Conservation (phyloP, 35 echinoderm and acorn worm genomes). For the Stichopus chloronotus region DNA sequence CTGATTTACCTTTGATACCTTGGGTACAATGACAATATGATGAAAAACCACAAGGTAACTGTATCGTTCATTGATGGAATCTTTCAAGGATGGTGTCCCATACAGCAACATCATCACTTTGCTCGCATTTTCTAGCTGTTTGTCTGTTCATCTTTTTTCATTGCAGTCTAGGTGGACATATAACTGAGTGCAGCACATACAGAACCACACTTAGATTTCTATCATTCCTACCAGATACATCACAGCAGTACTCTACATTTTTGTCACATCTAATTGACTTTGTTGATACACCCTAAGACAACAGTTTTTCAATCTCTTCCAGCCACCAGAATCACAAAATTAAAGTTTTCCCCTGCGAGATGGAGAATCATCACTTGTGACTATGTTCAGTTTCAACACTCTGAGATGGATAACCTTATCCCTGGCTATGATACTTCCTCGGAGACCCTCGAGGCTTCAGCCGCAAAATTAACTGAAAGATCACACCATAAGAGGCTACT, state of each 20-base stretch:
- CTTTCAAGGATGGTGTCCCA: no score
- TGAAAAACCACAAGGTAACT: no score
- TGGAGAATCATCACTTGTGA: neutral
- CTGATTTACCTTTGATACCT: no score
- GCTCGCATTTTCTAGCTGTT: no score
- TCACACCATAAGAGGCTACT: slow-evolving; percentile 1
- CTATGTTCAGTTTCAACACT: slow-evolving; percentile 10
- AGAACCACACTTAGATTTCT: no score
- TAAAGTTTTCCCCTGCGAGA: slow-evolving; percentile 16
- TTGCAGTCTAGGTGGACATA: no score
- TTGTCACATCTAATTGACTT: slow-evolving; percentile 6
- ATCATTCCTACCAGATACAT: neutral
- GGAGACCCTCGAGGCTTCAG: neutral
- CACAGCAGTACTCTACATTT: neutral
- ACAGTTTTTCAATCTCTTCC: slow-evolving; percentile 32
- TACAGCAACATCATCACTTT: no score
- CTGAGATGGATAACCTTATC: slow-evolving; percentile 21
- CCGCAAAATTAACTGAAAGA: slow-evolving; percentile 22
- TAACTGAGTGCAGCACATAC: no score
- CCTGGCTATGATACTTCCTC: neutral
- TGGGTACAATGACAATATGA: no score
- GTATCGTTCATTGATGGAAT: no score
- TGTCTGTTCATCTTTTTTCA: no score
- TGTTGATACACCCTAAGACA: slow-evolving; percentile 6
- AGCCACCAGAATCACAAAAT: slow-evolving; percentile 5